Percentiles rank a stretch among this genome's conserved stretches.
phyloP scores from a whole-genome alignment of 2,113 vertebrate genomes.

The Muntiacus reevesi region DNA sequence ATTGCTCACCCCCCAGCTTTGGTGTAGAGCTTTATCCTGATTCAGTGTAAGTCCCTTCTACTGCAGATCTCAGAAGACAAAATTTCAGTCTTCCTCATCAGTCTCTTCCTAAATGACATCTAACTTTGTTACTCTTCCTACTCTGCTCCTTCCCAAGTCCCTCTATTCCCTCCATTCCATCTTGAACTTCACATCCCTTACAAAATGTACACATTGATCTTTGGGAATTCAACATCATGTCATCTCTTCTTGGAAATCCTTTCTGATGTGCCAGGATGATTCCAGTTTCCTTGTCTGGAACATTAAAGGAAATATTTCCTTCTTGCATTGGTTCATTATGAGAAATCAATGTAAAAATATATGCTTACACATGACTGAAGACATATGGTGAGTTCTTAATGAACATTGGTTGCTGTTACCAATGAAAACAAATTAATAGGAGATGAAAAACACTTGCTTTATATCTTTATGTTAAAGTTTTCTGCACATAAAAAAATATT shows the following conservation, averaged over 20 bases:
- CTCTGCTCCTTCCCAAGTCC: neutral
- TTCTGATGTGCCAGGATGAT: neutral
- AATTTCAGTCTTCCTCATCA: neutral
- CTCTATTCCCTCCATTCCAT: neutral
- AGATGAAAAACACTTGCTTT: neutral
- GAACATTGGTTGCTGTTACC: neutral
- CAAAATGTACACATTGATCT: neutral
- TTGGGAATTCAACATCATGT: neutral
- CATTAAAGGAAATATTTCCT: neutral
- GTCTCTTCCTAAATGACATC: neutral
- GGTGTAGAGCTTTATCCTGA: neutral
- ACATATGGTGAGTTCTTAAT: neutral
- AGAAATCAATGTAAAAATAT: neutral
- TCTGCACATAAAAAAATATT: neutral
- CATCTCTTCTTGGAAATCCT: neutral
- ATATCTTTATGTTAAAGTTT: neutral
- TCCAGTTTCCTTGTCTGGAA: neutral
- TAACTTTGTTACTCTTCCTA: neutral
- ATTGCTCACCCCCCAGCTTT: neutral
- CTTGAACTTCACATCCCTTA: neutral
- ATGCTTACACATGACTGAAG: neutral
- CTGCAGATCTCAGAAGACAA: neutral
- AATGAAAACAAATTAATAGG: neutral
- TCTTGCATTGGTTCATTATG: neutral
- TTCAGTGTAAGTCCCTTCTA: neutral